Evolutionary conservation across 2,797 vertebrate species (phyloP), one percentile per base, ranked within the genome.

Genomic region (Cryptoprocta ferox): DNA sequence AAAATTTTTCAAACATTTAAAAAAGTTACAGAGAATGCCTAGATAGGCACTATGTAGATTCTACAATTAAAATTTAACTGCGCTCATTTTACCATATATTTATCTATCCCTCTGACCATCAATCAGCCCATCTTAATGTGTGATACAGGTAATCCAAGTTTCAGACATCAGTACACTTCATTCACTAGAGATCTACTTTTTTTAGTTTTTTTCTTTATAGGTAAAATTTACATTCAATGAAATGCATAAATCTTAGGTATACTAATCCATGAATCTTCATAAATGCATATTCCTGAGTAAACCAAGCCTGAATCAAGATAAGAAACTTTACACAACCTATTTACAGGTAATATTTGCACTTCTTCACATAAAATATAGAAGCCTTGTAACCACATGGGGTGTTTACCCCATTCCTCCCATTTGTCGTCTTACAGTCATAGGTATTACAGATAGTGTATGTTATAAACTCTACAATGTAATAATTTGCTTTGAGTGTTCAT

Each of bases 151-250:
- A 76, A 63, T 39, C 24, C 61, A 87, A 82, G 7, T 95, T 61
- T 73, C 56, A 83, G 73, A 70, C 28, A 30, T 82, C 19, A 65
- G 12, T 79, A 42, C 5, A n/a, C 12, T 91, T 93, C 16, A 24
- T 93, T 93, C 32, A 53, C 37, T 53, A 79, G 13, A 83, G 68
- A 70, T 83, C 42, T 19, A 37, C 5, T 56, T 75, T 85, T 89
- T 92, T 48, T 16, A 39, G 26, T 59, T 35, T 75, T 92, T 92
- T 78, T 18, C 3, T n/a, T 93, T 92, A 73, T 12, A 39, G 30
- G 35, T 92, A 94, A 89, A 87, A 91, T 83, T 79, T 89, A 61
- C 39, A 92, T 94, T 48, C 32, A 83, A 45, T 37, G 28, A 88
- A 92, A 90, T 81, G 10, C n/a, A 70, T 75, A 91, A 35, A 79